phyloP scores from a whole-genome alignment of 35 echinoderm and acorn worm genomes.

The Ophiothrix spiculata region DNA sequence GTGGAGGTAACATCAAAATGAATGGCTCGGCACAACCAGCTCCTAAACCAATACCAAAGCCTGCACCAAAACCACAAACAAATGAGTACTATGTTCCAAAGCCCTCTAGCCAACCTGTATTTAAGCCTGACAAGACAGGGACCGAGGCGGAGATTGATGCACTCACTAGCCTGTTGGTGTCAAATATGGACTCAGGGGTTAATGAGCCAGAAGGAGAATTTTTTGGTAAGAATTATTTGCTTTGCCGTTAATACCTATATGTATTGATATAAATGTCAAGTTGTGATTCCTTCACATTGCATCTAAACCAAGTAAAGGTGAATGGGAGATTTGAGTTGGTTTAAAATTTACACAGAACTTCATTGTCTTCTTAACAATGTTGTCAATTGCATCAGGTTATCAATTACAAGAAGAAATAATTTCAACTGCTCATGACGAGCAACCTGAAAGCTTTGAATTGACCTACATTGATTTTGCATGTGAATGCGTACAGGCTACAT shows the following conservation, averaged over 20 bases:
- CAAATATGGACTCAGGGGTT: constrained; percentile 67
- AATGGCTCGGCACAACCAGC: constrained; percentile 13
- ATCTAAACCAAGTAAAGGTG: no score
- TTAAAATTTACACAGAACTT: no score
- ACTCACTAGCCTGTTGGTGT: constrained; percentile 91
- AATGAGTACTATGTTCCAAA: constrained; percentile 67
- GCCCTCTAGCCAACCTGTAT: constrained; percentile 87
- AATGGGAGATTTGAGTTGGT: no score
- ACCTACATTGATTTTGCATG: no score
- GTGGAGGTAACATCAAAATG: background rate
- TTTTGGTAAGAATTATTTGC: constrained; percentile 70
- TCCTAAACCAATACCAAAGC: constrained; percentile 7
- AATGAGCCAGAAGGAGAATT: constrained; percentile 72
- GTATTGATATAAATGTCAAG: background rate
- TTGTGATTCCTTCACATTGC: no score
- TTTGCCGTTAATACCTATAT: background rate
- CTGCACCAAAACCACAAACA: constrained; percentile 24
- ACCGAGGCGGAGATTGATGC: constrained; percentile 95
- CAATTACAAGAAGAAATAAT: background rate
- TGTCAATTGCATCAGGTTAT: background rate
- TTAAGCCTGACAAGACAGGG: constrained; percentile 55
- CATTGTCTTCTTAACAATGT: background rate
- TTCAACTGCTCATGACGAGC: background rate
- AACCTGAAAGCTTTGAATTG: no score
- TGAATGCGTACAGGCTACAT: no score